Evolutionary conservation across 2,797 vertebrate species (phyloP).

Genomic region (Gymnothorax javanicus): DNA sequence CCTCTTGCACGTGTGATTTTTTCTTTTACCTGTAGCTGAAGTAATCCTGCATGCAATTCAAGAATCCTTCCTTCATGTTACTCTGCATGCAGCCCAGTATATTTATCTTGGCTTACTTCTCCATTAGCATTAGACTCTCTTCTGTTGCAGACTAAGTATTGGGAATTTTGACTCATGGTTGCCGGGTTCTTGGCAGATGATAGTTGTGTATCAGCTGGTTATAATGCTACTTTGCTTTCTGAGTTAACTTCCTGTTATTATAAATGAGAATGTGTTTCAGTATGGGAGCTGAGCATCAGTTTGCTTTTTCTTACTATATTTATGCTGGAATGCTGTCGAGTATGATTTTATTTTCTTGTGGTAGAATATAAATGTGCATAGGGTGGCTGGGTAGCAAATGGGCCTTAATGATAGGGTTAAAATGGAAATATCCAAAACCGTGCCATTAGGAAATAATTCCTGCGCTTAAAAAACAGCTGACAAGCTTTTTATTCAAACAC

Average conservation of each 20-base stretch:
- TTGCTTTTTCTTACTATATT: background rate
- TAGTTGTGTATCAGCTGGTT: conserved; percentile 7
- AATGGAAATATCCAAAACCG: conserved; percentile 71
- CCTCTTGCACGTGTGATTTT: background rate
- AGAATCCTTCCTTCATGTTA: background rate
- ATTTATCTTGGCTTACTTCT: conserved; percentile 20
- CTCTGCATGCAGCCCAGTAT: background rate
- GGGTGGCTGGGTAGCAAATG: conserved; percentile 59
- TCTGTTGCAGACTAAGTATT: background rate
- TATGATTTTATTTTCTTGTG: conserved; percentile 51
- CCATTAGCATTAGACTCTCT: background rate
- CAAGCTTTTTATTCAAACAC: conserved; percentile 64
- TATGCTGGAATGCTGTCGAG: background rate
- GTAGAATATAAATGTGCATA: conserved; percentile 61
- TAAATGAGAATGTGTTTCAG: background rate
- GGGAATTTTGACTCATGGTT: conserved; percentile 9
- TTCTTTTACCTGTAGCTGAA: background rate
- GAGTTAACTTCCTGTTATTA: background rate
- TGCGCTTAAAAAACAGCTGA: conserved; percentile 61
- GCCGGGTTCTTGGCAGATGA: background rate
- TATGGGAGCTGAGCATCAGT: background rate
- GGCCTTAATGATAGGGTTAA: conserved; percentile 67
- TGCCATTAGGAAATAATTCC: conserved; percentile 68
- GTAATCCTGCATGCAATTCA: too few relatives aligned
- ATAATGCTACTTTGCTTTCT: background rate